These are phyloP conservation scores for Mesoligia furuncula DNA, from an alignment of 2,888 invertebrate genomes.

Conservation along the genomic window DNA sequence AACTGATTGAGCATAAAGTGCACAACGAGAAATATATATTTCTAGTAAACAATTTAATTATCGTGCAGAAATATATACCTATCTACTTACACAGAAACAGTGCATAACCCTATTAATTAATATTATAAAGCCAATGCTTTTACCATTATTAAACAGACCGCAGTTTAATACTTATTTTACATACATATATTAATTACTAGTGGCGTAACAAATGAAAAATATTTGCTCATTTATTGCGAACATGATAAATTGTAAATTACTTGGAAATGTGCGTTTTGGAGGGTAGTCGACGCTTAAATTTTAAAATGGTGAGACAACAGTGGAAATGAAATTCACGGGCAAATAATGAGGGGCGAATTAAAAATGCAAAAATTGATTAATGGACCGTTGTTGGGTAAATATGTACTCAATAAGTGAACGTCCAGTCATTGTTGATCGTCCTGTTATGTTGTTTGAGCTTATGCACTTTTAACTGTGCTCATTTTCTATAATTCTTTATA, in stretches of 20 bases:
- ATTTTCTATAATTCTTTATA: constrained; percentile 23
- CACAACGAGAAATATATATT: neutral
- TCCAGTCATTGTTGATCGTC: constrained; percentile 42
- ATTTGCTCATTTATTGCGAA: constrained; percentile 88
- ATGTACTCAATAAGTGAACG: constrained; percentile 81
- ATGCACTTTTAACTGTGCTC: constrained; percentile 9
- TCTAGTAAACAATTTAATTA: constrained; percentile 38
- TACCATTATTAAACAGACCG: constrained; percentile 74
- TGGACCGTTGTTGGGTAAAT: constrained; percentile 85
- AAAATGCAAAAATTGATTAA: constrained; percentile 91
- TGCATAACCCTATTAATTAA: constrained; percentile 54
- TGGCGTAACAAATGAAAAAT: constrained; percentile 87
- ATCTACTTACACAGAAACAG: constrained; percentile 19
- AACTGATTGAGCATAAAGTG: neutral
- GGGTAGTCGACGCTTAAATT: constrained; percentile 79
- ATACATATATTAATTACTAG: constrained; percentile 85
- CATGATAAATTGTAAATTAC: constrained; percentile 90
- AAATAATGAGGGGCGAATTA: constrained; percentile 89
- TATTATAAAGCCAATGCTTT: constrained; percentile 71
- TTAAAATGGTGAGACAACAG: constrained; percentile 85
- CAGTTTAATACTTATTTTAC: constrained; percentile 82
- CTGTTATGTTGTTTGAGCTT: constrained; percentile 33
- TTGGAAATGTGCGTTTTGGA: constrained; percentile 86
- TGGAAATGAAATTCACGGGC: constrained; percentile 86
- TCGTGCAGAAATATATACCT: constrained; percentile 23